Base-by-base conservation (phyloP, 1,140 invertebrate species). In the Pachyrhynchus sulphureomaculatus region DNA sequence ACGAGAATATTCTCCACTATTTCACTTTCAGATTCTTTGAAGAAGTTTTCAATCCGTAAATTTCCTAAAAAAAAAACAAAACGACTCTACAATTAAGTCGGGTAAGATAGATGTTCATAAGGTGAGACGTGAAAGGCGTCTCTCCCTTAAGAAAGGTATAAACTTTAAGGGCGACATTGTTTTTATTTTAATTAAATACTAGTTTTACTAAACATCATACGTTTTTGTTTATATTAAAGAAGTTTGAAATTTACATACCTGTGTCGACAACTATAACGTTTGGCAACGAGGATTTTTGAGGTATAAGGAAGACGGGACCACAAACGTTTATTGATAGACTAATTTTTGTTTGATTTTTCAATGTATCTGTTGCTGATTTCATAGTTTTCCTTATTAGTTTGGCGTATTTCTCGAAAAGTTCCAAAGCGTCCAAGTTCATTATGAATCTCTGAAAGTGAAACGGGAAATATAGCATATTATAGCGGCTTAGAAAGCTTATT, bases 201-300 rank as follows among this genome's bases (percentile, higher is more conserved):
- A n/a, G n/a, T n/a, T n/a, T n/a, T n/a, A n/a, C n/a, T n/a, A n/a
- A n/a, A n/a, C n/a, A n/a, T n/a, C n/a, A n/a, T n/a, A n/a, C n/a
- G n/a, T n/a, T n/a, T n/a, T n/a, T n/a, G n/a, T n/a, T n/a, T n/a
- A n/a, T n/a, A n/a, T n/a, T n/a, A n/a, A n/a, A n/a, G n/a, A n/a
- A n/a, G n/a, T n/a, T n/a, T n/a, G n/a, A n/a, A n/a, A n/a, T n/a
- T n/a, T n/a, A 5, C 13, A 71, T 78, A 86, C 86, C 88, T 73
- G 90, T 84, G 74, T 90, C 88, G 13, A 92, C 76, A 37, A 93
- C 82, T 36, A 94, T 75, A n/a, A 91, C 80, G 75, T 89, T 91
- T 0, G 88, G 87, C 4, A 88, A 90, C 49, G 88, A 86, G 15
- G 88, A 86, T 69, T 89, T 89, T 70, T 92, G 89, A 0, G 91